Conservation (phyloP, 92 coral and sea anemone genomes). For the Palythoa grandiflora region DNA sequence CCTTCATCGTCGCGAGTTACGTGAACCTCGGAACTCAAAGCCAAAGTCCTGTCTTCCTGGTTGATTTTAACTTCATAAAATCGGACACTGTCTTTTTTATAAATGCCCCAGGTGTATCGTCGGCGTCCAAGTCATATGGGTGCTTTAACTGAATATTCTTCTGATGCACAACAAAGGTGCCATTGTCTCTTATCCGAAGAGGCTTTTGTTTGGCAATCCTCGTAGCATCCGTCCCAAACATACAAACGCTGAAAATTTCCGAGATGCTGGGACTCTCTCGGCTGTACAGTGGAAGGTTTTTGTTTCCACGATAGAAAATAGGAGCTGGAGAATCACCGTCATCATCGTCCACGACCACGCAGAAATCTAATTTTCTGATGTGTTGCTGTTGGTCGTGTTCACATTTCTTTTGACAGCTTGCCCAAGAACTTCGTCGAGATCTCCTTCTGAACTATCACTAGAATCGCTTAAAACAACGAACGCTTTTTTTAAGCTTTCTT, state of each 20-base stretch:
- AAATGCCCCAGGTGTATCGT: slow-evolving; percentile 23
- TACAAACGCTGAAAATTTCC: too few species aligned
- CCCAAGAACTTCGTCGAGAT: not conserved
- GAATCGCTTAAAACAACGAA: slow-evolving; percentile 8
- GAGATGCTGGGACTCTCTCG: too few species aligned
- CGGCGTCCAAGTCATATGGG: slow-evolving; percentile 53
- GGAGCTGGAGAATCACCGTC: too few species aligned
- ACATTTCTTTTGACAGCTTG: not conserved
- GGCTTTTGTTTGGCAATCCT: slow-evolving; percentile 10
- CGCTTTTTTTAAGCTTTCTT: not conserved
- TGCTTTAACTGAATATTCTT: slow-evolving; percentile 27
- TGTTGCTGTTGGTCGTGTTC: not conserved
- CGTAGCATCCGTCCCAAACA: not conserved
- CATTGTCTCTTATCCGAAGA: slow-evolving; percentile 14
- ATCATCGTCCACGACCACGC: too few species aligned
- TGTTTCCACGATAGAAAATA: too few species aligned
- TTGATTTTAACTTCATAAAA: too few species aligned
- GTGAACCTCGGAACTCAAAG: too few species aligned
- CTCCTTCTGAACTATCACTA: not conserved
- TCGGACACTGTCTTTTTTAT: too few species aligned
- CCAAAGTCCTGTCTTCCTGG: too few species aligned
- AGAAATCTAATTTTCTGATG: not conserved
- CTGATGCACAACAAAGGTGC: slow-evolving; percentile 45
- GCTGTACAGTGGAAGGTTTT: too few species aligned
- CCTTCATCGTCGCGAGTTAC: too few species aligned